phyloP scores from a whole-genome alignment of 2,888 invertebrate species.

The Noctua pronuba region DNA sequence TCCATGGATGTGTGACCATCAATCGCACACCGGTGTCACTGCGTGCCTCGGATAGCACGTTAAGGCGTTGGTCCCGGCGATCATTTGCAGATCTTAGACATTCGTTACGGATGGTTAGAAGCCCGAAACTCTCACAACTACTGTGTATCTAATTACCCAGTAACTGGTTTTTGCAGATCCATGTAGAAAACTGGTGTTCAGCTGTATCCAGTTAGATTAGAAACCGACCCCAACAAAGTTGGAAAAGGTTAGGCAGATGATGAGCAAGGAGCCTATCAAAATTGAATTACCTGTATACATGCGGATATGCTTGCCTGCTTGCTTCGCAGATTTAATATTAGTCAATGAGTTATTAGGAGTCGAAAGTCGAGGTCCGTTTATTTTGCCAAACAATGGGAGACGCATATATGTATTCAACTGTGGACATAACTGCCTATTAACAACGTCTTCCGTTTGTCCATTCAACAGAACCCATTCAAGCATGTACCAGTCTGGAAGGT shows the following conservation, averaged over 20 bases:
- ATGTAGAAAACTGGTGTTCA: neutral
- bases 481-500: too few species aligned
- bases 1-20: neutral
- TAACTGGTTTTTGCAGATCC: neutral
- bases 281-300: neutral
- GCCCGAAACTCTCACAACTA: neutral
- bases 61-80: neutral
- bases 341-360: constrained; percentile 7
- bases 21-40: neutral
- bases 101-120: neutral
- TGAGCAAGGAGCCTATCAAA: neutral
- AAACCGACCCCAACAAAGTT: neutral
- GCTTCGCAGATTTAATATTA: constrained; percentile 13
- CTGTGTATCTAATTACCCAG: neutral
- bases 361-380: constrained; percentile 22
- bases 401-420: neutral
- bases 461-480: constrained; percentile 29
- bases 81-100: neutral
- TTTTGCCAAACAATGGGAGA: constrained; percentile 34
- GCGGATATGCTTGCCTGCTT: neutral
- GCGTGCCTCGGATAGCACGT: neutral
- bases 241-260: neutral
- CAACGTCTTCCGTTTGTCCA: constrained; percentile 18
- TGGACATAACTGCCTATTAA: constrained; percentile 10
- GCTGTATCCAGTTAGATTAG: neutral